Evolutionary conservation across 2,888 invertebrate species (phyloP), one percentile per base, ranked within the genome.

Genomic region (Drosophila heteroneura): DNA sequence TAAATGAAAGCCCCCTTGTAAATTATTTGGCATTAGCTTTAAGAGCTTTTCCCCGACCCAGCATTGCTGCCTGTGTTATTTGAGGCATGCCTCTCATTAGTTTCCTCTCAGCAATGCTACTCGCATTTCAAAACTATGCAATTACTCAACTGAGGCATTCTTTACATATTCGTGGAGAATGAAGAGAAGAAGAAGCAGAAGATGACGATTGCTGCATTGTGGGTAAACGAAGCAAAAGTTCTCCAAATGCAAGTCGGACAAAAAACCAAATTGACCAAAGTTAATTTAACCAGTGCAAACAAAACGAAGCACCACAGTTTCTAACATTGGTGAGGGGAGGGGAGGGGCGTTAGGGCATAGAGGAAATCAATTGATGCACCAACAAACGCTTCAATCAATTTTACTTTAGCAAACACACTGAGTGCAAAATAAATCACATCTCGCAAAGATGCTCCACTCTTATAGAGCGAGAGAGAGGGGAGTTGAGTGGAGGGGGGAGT

Each of bases 381-480:
- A 83, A 85, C 88, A 90, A 90, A 88, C 87, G 87, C 91, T 89
- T 89, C 88, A 91, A 88, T 88, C 88, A 91, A 88, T 91, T 88
- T 88, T 83, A 83, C 91, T 91, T 87, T 86, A 73, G 90, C 88
- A 88, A 87, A 90, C 88, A 90, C 90, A 89, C 79, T 85, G 87
- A 89, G 88, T 89, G 88, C 88, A 87, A 88, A 91, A 88, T 88
- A 88, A 89, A 89, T 89, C 88, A 89, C 89, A 85, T 83, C 73
- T 85, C 54, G 73, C 62, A 65, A 67, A 76, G 81, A 58, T 53
- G 74, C 62, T 59, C 28, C 70, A 57, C 52, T 60, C 7, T 19
- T 41, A 37, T 37, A 26, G 54, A 19, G 14, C 32, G 9, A 4
- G 35, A 26, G 12, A 35, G 16, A 22, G 26, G 35, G 30, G 14